A percentile compares a stretch with the other conserved stretches of the same genome.
Conservation (phyloP, 2,797 vertebrate genomes). For the Melanotaenia maccullochi region DNA sequence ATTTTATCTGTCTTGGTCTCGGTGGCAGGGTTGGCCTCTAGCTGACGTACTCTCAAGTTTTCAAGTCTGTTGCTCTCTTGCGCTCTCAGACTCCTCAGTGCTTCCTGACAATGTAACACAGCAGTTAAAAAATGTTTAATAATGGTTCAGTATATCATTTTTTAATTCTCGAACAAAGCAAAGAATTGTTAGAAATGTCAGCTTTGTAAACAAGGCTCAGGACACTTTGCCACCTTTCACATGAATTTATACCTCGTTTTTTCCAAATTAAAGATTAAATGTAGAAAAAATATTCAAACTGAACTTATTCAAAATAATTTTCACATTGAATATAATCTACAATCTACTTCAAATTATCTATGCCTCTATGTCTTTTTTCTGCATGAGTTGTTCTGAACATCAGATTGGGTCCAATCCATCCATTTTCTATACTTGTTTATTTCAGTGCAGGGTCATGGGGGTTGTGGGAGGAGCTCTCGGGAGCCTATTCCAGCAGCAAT, state of each 20-base stretch:
- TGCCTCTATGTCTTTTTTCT: too few relatives aligned
- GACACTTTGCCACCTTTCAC: too few relatives aligned
- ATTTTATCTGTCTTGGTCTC: constrained; percentile 23
- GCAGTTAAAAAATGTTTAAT: neutral
- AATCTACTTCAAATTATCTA: too few relatives aligned
- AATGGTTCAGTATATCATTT: neutral
- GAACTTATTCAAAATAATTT: too few relatives aligned
- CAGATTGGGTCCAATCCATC: too few relatives aligned
- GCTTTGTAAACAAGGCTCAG: neutral
- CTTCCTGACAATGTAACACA: constrained; percentile 61
- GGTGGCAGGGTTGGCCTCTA: constrained; percentile 25
- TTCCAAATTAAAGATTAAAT: neutral
- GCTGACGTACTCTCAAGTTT: constrained; percentile 45
- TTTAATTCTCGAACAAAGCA: neutral
- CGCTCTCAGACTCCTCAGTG: constrained; percentile 66
- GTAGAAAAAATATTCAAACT: neutral
- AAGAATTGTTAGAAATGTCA: neutral
- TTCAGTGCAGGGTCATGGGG: too few relatives aligned
- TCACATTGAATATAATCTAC: too few relatives aligned
- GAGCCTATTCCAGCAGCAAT: too few relatives aligned
- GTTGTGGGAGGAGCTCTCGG: too few relatives aligned
- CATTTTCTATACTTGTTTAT: too few relatives aligned
- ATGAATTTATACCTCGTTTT: neutral
- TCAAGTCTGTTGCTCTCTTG: constrained; percentile 59
- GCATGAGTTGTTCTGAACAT: too few relatives aligned